Conservation (phyloP, 2,888 invertebrate species). For the Plemyria rubiginata region DNA sequence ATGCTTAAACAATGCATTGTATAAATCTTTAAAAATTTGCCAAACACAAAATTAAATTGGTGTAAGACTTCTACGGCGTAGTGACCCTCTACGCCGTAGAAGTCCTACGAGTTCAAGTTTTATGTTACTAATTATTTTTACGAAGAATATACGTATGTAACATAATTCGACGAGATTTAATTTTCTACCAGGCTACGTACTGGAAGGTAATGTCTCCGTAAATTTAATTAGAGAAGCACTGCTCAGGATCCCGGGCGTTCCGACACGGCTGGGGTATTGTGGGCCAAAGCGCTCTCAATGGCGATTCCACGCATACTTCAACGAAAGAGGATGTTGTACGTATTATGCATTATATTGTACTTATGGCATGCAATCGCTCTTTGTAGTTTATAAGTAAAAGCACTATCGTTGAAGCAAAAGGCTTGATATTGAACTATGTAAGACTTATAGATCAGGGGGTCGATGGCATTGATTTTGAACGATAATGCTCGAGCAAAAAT, state of each 20-base stretch:
- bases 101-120: neutral
- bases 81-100: conserved; percentile 4
- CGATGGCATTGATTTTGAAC: too few relatives aligned
- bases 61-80: conserved; percentile 1
- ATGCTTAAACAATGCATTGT: too few relatives aligned
- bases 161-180: neutral
- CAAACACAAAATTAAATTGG: neutral
- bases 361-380: neutral
- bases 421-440: too few relatives aligned
- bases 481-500: too few relatives aligned
- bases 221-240: conserved; percentile 30
- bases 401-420: too few relatives aligned
- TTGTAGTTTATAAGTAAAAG: neutral
- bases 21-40: neutral
- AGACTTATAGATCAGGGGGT: too few relatives aligned
- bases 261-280: conserved; percentile 18
- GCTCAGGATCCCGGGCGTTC: conserved; percentile 16
- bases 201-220: conserved; percentile 15
- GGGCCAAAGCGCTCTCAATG: conserved; percentile 19
- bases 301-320: conserved; percentile 27
- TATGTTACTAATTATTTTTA: neutral
- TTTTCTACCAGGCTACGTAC: neutral
- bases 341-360: too few relatives aligned
- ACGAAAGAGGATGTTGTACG: conserved; percentile 12
- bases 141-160: neutral